Evolutionary conservation across 2,888 invertebrate genomes (phyloP).

Genomic region (Sminthurides aquaticus): DNA sequence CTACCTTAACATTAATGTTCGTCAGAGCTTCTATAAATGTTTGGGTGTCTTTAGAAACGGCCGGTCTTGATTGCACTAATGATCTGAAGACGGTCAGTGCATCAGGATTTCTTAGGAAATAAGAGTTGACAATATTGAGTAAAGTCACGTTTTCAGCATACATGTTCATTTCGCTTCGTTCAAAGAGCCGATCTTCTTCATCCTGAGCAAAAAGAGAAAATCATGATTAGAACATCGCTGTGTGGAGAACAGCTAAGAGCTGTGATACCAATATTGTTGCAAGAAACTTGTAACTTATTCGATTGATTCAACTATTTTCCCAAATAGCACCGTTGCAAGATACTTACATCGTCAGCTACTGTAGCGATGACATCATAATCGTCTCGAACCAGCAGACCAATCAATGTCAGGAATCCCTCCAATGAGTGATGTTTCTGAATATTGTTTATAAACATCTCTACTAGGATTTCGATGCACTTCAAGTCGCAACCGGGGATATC

Average conservation of each 20-base stretch:
- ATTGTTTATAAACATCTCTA: conserved; percentile 20
- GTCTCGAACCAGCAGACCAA: conserved; percentile 35
- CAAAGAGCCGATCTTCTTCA: conserved; percentile 57
- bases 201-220: conserved; percentile 24
- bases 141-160: conserved; percentile 52
- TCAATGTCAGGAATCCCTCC: conserved; percentile 32
- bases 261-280: background rate
- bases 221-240: conserved; percentile 14
- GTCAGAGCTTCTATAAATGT: background rate
- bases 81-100: background rate
- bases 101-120: conserved; percentile 9
- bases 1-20: background rate
- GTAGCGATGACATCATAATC: conserved; percentile 32
- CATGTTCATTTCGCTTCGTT: conserved; percentile 58
- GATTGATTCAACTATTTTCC: conserved; percentile 3
- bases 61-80: background rate
- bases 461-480: conserved; percentile 31
- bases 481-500: conserved; percentile 31
- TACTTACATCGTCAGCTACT: conserved; percentile 38
- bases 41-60: background rate
- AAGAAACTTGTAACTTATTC: conserved; percentile 2
- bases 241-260: background rate
- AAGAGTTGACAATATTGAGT: conserved; percentile 28
- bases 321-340: no score
- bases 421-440: conserved; percentile 19